These are phyloP conservation scores for Porites evermanni DNA, from an alignment of 92 coral and sea anemone species.

Conservation along the genomic window DNA sequence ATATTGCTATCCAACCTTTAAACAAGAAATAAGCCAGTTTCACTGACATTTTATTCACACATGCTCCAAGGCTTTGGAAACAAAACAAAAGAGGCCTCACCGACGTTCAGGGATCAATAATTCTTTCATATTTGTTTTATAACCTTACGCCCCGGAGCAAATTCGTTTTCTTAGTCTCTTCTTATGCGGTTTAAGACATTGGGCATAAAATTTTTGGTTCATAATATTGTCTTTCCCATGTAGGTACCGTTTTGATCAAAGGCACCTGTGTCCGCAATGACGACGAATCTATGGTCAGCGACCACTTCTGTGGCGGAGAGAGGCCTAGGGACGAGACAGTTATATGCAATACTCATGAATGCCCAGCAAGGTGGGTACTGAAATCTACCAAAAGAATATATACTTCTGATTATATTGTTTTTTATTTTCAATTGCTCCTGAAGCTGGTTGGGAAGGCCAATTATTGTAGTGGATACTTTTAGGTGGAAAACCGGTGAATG, in stretches of 20 bases:
- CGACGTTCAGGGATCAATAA: too few species aligned
- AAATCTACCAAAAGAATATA: neutral
- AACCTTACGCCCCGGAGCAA: too few species aligned
- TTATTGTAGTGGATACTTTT: neutral
- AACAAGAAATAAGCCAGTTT: too few species aligned
- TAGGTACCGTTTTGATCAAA: slow-evolving; percentile 21
- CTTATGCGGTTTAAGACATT: too few species aligned
- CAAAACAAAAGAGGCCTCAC: too few species aligned
- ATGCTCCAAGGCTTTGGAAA: too few species aligned
- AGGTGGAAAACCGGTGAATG: slow-evolving; percentile 71
- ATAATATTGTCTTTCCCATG: neutral
- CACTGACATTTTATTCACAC: too few species aligned
- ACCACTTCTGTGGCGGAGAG: slow-evolving; percentile 40
- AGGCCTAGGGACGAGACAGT: slow-evolving; percentile 30
- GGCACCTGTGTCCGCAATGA: slow-evolving; percentile 40
- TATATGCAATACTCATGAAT: slow-evolving; percentile 22
- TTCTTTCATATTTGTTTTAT: too few species aligned
- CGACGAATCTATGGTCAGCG: slow-evolving; percentile 45
- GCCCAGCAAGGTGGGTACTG: slow-evolving; percentile 39
- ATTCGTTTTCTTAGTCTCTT: too few species aligned
- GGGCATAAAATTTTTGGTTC: neutral
- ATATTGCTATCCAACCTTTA: too few species aligned
- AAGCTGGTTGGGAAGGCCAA: too few species aligned
- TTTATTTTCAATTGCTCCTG: too few species aligned
- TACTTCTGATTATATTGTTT: neutral